Conservation (phyloP, 2,888 invertebrate species). For the Drosophila infuscata region DNA sequence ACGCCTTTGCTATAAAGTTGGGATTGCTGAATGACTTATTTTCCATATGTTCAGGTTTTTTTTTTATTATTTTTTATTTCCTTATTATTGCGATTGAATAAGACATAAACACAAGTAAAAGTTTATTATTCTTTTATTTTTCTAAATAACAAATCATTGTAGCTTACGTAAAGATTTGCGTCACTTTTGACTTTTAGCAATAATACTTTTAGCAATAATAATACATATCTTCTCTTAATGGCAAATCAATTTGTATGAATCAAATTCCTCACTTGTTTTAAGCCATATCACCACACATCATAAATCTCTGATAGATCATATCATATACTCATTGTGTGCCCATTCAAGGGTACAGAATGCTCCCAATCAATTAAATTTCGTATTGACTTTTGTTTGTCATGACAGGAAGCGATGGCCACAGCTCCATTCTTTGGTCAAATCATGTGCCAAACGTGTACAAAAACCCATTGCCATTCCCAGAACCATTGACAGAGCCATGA, state of each 20-base stretch:
- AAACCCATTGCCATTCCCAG: slow-evolving; percentile 10
- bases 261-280: background rate
- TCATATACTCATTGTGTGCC: slow-evolving; percentile 4
- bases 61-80: background rate
- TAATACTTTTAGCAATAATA: background rate
- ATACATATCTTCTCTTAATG: background rate
- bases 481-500: slow-evolving; percentile 49
- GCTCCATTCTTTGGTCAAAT: slow-evolving; percentile 39
- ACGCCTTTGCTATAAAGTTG: background rate
- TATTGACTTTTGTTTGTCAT: slow-evolving; percentile 42
- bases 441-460: slow-evolving; percentile 24
- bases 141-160: background rate
- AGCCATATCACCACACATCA: background rate
- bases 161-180: background rate
- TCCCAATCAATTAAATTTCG: slow-evolving; percentile 61
- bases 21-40: background rate
- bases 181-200: background rate
- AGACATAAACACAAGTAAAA: background rate
- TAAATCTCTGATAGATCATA: background rate
- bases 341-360: slow-evolving; percentile 49
- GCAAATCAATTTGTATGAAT: background rate
- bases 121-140: background rate
- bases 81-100: background rate
- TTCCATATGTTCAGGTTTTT: slow-evolving; percentile 2
- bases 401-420: slow-evolving; percentile 25